Base-by-base conservation (phyloP, 2,113 vertebrate genomes). In the Castor canadensis region DNA sequence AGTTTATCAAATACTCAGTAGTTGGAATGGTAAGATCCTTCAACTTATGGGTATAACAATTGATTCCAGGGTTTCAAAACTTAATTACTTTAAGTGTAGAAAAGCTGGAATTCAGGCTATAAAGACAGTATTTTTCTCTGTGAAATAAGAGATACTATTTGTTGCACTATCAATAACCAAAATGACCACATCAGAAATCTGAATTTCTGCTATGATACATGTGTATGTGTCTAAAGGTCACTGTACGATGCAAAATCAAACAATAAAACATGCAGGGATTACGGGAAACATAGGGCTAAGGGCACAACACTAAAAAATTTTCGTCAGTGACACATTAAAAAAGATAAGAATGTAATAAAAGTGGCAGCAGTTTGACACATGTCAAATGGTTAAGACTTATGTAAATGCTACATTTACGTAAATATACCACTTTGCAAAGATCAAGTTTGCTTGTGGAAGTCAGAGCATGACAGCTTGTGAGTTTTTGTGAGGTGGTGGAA, bases 111-210 rank as follows among this genome's bases (percentile, higher is more conserved):
- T 17, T 71, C 35, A 67, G 20, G 28, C 15, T 79, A 0, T 72
- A 82, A 43, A 92, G 72, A 89, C 92, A 32, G 24, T 26, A 91
- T 72, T 94, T 95, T 85, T 84, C 62, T 91, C 79, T 83, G n/a
- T 88, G 82, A 95, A 93, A 87, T 83, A 80, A 87, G 9, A 73
- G 26, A 54, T 66, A 67, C 7, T 84, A 69, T 35, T 71, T 54
- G 75, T 60, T 80, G n/a, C 13, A 64, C 24, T 88, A 60, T 26
- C 71, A 40, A 32, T 43, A 87, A 56, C 13, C 79, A n/a, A 84
- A 72, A 67, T 32, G 49, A 80, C 52, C 43, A 47, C 15, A 66
- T 40, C 72, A 87, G n/a, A 92, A 81, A 40, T 88, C 56, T 15
- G 40, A 66, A 80, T 91, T 91, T 91, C 71, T 79, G 40, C 60